Evolutionary conservation across 2,113 vertebrate species (phyloP).

Genomic region (Brachirus orientalis): DNA sequence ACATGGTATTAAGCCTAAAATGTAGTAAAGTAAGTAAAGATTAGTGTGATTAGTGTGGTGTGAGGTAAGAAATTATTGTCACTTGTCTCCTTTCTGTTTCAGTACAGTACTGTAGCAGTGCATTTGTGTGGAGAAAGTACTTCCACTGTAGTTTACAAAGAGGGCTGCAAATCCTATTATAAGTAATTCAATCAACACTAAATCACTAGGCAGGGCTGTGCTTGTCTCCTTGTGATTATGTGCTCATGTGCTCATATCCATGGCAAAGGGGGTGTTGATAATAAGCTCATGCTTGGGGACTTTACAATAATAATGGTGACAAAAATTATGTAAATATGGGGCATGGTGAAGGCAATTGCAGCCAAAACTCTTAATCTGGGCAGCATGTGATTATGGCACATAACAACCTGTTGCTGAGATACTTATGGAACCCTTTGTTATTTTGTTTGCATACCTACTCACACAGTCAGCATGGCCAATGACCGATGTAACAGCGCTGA

Average conservation of each 20-base stretch:
- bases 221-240: neutral
- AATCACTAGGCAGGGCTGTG: conserved; percentile 1
- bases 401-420: neutral
- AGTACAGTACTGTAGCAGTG: conserved; percentile 6
- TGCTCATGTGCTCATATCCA: neutral
- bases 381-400: conserved; percentile 16
- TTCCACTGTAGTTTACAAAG: conserved; percentile 32
- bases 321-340: conserved; percentile 27
- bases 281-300: conserved; percentile 20
- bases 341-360: conserved; percentile 3
- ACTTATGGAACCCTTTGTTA: neutral
- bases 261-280: conserved; percentile 18
- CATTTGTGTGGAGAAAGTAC: conserved; percentile 25
- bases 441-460: conserved; percentile 25
- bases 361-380: neutral
- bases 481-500: conserved; percentile 20
- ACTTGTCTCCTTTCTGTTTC: too few relatives aligned
- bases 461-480: conserved; percentile 21
- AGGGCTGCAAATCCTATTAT: conserved; percentile 41
- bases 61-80: too few relatives aligned
- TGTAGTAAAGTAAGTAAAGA: too few relatives aligned
- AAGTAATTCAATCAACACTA: conserved; percentile 38
- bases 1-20: neutral
- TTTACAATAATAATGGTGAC: neutral
- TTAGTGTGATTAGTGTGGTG: too few relatives aligned